These are phyloP conservation scores for Melanotaenia boesemani DNA, from an alignment of 2,797 vertebrate genomes.

Conservation along the genomic window DNA sequence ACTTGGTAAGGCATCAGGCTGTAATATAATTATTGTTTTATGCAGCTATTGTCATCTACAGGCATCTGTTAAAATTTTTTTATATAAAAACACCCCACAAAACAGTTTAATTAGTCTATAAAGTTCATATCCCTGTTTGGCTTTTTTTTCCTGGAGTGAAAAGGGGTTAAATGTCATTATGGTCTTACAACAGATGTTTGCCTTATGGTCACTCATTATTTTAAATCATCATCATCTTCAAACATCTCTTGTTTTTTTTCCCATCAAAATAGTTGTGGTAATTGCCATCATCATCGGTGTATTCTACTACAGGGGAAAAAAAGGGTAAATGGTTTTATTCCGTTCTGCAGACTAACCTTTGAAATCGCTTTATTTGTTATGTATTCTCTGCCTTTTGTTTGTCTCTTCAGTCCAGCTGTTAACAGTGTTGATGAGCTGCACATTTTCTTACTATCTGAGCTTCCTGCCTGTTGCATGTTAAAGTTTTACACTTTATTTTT, in stretches of 20 bases:
- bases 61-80: too few relatives aligned
- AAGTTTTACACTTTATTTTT: neutral
- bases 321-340: conserved; percentile 50
- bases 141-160: neutral
- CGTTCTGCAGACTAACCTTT: conserved; percentile 21
- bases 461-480: conserved; percentile 34
- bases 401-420: neutral
- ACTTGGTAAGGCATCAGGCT: too few relatives aligned
- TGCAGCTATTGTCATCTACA: too few relatives aligned
- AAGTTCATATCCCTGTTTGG: neutral
- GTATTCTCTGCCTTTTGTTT: neutral
- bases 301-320: neutral
- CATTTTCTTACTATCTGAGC: neutral
- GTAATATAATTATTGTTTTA: too few relatives aligned
- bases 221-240: neutral
- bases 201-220: neutral
- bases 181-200: neutral
- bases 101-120: neutral
- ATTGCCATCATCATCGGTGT: neutral
- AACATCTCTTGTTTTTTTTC: neutral
- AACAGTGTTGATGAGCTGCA: neutral
- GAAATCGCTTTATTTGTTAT: neutral
- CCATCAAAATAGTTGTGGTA: neutral
- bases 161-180: neutral
- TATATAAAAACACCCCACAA: too few relatives aligned